Base-by-base conservation (phyloP, 2,888 invertebrate species). In the Cataglyphis cursor region DNA sequence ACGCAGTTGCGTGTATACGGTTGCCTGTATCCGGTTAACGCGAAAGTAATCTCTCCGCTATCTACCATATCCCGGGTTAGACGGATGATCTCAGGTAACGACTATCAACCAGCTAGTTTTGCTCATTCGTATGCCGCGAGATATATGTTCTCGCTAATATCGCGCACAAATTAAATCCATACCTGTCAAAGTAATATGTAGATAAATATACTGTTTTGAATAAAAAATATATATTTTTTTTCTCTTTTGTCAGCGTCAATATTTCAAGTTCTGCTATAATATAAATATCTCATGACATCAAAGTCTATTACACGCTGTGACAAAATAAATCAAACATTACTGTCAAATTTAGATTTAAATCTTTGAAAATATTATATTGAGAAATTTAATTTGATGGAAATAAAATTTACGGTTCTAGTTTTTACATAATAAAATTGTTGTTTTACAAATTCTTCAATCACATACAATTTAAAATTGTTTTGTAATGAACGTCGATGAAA, bases 31-130 rank as follows among this genome's bases (percentile, higher is more conserved):
- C 65, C 82, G 76, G 75, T 82, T 84, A 83, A 84, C 82, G 70
- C 84, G 70, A 82, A 84, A 82, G 84, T 82, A 84, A 84, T 84
- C 76, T 84, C 83, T 65, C 76, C 64, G 31, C 70, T 72, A 82
- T 76, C 75, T 76, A 72, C 64, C 82, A 62, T 65, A 84, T 82
- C 70, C 75, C 64, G 59, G 61, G 61, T 81, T 83, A 82, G 74
- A 65, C 68, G 35, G 66, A 73, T 83, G 82, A 83, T 83, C 83
- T 84, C 83, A 68, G 82, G 80, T 82, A 82, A 82, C 78, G 80
- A 82, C 68, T 82, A 78, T 59, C 82, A 78, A 44, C 65, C 68
- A 38, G 44, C 31, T 18, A 21, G 15, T 15, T 28, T 28, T 31
- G 59, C 48, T 28, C 15, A 15, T 54, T 68, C 31, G 61, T 80